Evolutionary conservation across 2,113 vertebrate genomes (phyloP), one percentile per base, ranked within the genome.

Genomic region (Petaurus breviceps): DNA sequence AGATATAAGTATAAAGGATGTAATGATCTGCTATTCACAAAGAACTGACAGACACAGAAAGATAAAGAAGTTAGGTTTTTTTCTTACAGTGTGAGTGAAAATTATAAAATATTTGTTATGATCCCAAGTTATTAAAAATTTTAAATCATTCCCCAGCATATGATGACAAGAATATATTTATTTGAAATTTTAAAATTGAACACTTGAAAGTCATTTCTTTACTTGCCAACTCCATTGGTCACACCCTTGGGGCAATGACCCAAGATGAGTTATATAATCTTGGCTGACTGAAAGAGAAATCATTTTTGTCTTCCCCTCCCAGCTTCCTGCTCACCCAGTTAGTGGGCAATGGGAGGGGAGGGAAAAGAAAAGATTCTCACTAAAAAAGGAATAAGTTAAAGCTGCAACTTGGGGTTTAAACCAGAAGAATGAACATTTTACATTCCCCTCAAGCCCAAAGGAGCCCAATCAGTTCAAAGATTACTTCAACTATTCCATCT

Each of bases 231-330:
- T 95, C 57, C 31, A 89, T 61, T 55, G 90, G 92, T 94, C 96
- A 96, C 95, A 89, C 95, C 96, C 96, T 90, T 89, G 49, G 77
- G 55, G 91, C 93, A 95, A 97, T 95, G 96, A 94, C 16, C 91
- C 96, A 52, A 93, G 46, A 55, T 3, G 89, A 94, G 19, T 96
- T 96, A 96, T 68, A 91, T 37, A 95, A 96, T 91, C 16, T 50
- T 77, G 94, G 84, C 51, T 57, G 0, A 25, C 31, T 28, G 51
- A 90, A 94, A 54, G 49, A 89, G 43, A 68, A 91, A 93, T 1
- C 24, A 19, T 54, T 55, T 90, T 84, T 51, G 53, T 51, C 51
- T 92, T 92, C 89, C 77, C 92, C 31, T 93, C 94, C 94, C 92
- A 50, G 91, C 25, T 54, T 54, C n/a, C 10, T 84, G 24, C 8